These are phyloP conservation scores for Sarcophaga peregrina DNA, from an alignment of 1,140 invertebrate species.

Conservation along the genomic window DNA sequence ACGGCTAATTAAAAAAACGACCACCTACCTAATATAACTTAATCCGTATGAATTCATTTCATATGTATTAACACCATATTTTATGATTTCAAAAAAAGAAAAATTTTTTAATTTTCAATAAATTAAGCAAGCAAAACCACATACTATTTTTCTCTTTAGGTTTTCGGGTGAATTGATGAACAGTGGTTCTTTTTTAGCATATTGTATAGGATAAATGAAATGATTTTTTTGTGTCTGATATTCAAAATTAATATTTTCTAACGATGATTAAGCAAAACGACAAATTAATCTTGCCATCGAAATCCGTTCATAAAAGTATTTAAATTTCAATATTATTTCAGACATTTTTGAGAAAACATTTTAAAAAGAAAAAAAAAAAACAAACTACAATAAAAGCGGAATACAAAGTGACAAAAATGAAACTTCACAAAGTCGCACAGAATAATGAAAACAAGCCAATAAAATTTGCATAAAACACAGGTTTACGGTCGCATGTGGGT, in stretches of 20 bases:
- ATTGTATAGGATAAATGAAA: neutral
- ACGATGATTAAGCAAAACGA: neutral
- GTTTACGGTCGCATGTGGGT: neutral
- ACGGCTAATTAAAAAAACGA: neutral
- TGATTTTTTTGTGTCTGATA: too few relatives aligned
- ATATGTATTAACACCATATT: constrained; percentile 8
- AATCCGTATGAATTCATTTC: neutral
- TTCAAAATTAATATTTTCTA: neutral
- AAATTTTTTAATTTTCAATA: too few relatives aligned
- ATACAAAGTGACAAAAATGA: too few relatives aligned
- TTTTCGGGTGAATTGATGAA: too few relatives aligned
- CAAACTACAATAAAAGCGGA: neutral
- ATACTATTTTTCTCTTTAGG: too few relatives aligned
- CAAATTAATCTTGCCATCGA: neutral
- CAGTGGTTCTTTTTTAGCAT: neutral
- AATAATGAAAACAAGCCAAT: neutral
- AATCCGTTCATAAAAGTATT: neutral
- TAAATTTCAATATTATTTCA: neutral
- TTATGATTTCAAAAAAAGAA: neutral
- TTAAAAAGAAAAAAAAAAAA: neutral
- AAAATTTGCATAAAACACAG: neutral
- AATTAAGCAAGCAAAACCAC: too few relatives aligned
- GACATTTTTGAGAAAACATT: neutral
- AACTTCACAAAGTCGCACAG: neutral
- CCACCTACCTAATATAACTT: neutral